Percentiles rank a stretch among this genome's conserved stretches.
Conservation (phyloP, 2,113 vertebrate genomes). For the Cyanoderma ruficeps region DNA sequence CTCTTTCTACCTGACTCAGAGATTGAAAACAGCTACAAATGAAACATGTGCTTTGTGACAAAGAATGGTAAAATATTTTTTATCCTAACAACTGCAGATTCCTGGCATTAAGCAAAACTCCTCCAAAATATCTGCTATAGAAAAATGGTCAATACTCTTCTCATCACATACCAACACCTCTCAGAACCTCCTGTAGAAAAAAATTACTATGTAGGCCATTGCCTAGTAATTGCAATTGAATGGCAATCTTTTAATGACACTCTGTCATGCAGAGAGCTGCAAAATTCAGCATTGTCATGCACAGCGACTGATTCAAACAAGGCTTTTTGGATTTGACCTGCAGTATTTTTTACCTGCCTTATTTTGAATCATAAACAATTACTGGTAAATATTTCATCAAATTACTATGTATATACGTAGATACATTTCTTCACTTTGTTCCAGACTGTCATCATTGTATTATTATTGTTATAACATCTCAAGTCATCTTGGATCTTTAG, state of each 20-base stretch:
- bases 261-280: background rate
- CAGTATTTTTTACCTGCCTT: background rate
- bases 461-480: background rate
- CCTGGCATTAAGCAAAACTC: background rate
- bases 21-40: background rate
- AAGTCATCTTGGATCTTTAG: background rate
- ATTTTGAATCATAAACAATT: background rate
- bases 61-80: background rate
- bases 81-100: background rate
- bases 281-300: background rate
- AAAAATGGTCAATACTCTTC: background rate
- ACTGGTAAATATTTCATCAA: background rate
- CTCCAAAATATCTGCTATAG: background rate
- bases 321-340: background rate
- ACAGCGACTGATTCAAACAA: background rate
- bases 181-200: background rate
- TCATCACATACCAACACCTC: background rate
- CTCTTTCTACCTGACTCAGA: background rate
- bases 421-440: background rate
- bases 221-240: background rate
- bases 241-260: background rate
- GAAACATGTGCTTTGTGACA: background rate
- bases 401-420: background rate
- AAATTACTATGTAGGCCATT: background rate
- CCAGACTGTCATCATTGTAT: background rate